Base-by-base conservation (phyloP, 1,140 invertebrate genomes). In the Drosophila asahinai region DNA sequence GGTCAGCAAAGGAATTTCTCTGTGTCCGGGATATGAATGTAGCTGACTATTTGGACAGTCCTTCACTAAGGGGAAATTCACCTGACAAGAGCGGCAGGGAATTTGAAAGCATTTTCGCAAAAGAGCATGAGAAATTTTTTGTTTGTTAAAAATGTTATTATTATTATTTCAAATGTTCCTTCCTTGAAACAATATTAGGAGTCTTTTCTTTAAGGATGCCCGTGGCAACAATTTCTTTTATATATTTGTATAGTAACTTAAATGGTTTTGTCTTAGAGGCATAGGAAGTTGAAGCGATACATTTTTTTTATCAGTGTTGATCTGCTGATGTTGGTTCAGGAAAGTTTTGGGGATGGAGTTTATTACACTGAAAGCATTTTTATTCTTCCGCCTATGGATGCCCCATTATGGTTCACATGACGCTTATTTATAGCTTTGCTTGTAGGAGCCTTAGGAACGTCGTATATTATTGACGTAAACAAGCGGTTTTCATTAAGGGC, bases 311-410 rank as follows among this genome's bases (percentile, higher is more conserved):
- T 19, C 38, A 48, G 49, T 74, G 47, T 17, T 43, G 7, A 36
- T 36, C 15, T 42, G 27, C 9, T 14, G 30, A n/a, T 36, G 36
- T 57, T 40, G 36, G 30, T 33, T 45, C 22, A 65, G 68, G 30
- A 40, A 76, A 55, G n/a, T 73, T 49, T 55, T 8, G 11, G 15
- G 42, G 0, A 14, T 48, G 70, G 77, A 15, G 77, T 72, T 80
- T 68, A 86, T 86, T 86, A 82, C 65, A 83, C 47, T 83, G 77
- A 87, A 87, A 87, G 83, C 80, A 72, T 83, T 82, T 83, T 86
- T 86, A 86, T 86, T 74, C 55, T 54, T 62, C 19, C 15, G 27
- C 25, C 15, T 62, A 36, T 4, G 42, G 27, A 48, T 33, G 6
- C 55, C 43, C 42, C 58, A 54, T 68, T 58, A 70, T 54, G 19